Conservation (phyloP, 2,888 invertebrate species). For the Cantharis flavilabris region DNA sequence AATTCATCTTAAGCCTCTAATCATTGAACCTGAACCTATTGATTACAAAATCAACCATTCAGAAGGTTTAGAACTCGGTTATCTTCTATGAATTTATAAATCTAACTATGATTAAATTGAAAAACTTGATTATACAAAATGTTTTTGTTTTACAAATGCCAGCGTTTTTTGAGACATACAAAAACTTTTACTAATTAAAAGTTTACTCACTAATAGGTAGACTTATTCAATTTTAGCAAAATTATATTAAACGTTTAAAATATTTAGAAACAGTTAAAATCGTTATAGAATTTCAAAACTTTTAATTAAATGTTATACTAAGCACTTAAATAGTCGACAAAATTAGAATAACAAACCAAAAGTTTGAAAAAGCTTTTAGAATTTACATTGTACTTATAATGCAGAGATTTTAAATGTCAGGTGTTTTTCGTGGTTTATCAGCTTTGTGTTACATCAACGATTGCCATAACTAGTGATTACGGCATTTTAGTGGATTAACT, state of each 20-base stretch:
- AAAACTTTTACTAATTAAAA: background rate
- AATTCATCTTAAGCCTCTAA: background rate
- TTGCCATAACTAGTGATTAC: background rate
- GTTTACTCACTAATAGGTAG: background rate
- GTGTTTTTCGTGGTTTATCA: background rate
- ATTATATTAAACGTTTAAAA: background rate
- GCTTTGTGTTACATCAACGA: background rate
- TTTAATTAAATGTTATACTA: constrained; percentile 1
- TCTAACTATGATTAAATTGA: background rate
- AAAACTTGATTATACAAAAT: background rate
- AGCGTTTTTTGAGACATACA: background rate
- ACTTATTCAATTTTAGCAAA: background rate
- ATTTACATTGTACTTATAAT: background rate
- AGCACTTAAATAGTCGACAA: constrained; percentile 1
- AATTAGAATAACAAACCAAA: constrained; percentile 3
- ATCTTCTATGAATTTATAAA: background rate
- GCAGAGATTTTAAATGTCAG: background rate
- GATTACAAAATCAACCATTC: background rate
- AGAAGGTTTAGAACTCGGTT: background rate
- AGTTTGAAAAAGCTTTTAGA: constrained; percentile 2
- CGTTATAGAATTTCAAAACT: constrained; percentile 2
- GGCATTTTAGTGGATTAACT: background rate
- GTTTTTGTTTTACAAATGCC: background rate
- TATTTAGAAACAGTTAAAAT: constrained; percentile 3
- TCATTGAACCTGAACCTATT: background rate